These are phyloP conservation scores for Drosophila nikananu DNA, from an alignment of 1,140 invertebrate genomes.

Conservation along the genomic window DNA sequence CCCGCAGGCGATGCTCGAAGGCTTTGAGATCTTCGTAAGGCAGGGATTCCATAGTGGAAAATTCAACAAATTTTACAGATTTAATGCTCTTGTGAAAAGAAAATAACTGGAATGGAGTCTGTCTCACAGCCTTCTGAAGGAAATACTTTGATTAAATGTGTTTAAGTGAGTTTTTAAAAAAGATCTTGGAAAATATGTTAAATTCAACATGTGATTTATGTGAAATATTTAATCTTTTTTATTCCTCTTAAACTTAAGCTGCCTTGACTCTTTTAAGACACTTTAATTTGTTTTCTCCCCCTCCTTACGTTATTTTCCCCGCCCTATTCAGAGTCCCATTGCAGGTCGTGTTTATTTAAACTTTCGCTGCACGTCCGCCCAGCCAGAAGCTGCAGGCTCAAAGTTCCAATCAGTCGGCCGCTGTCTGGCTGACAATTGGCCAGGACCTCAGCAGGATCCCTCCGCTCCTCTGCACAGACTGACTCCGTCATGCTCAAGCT, in stretches of 20 bases:
- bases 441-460: constrained; percentile 26
- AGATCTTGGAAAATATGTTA: too few relatives aligned
- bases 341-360: constrained; percentile 72
- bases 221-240: background rate
- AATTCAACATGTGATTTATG: background rate
- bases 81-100: background rate
- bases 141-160: background rate
- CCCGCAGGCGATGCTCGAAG: background rate
- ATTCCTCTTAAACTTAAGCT: background rate
- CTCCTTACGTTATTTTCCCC: background rate
- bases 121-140: background rate
- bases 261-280: constrained; percentile 8
- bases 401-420: constrained; percentile 75
- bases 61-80: background rate
- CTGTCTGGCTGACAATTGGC: constrained; percentile 71
- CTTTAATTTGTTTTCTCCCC: constrained; percentile 31
- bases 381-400: constrained; percentile 48
- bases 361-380: constrained; percentile 73
- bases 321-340: background rate
- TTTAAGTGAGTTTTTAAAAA: background rate
- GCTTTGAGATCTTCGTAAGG: background rate
- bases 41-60: background rate
- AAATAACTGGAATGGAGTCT: background rate
- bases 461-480: constrained; percentile 2
- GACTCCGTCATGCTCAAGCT: constrained; percentile 9